A percentile compares a stretch with the other conserved stretches of the same genome.
phyloP scores from a whole-genome alignment of 2,888 invertebrate species.

The Melinopterus prodromus region DNA sequence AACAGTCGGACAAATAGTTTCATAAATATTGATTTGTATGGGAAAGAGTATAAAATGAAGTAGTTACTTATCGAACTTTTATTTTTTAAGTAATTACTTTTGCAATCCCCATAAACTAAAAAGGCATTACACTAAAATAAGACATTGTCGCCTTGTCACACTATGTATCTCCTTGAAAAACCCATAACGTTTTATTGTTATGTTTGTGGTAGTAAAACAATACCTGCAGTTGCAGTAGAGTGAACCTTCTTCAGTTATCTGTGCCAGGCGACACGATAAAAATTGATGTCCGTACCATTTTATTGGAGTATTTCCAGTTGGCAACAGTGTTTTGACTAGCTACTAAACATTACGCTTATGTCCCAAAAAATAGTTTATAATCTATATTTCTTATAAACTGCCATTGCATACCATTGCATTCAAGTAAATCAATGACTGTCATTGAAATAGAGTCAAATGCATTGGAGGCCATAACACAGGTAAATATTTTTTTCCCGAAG shows the following conservation, averaged over 20 bases:
- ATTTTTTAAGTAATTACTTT: too few relatives aligned
- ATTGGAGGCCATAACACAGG: neutral
- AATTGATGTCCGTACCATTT: neutral
- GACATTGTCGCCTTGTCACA: neutral
- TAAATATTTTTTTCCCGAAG: too few relatives aligned
- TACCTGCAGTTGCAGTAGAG: neutral
- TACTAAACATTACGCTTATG: neutral
- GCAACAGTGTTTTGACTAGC: neutral
- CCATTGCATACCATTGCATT: neutral
- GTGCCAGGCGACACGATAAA: neutral
- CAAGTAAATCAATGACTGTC: neutral
- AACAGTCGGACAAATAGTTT: too few relatives aligned
- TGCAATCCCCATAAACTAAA: too few relatives aligned
- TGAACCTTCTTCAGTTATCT: neutral
- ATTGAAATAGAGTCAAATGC: neutral
- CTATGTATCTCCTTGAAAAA: neutral
- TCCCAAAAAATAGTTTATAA: neutral
- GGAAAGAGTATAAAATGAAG: too few relatives aligned
- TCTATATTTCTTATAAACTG: neutral
- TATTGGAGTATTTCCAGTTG: neutral
- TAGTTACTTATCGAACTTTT: too few relatives aligned
- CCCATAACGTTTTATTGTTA: neutral
- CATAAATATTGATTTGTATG: too few relatives aligned
- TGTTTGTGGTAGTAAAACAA: neutral
- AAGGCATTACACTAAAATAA: too few relatives aligned